A percentile compares a stretch with the other conserved stretches of the same genome.
Evolutionary conservation across 2,888 invertebrate species (phyloP).

Genomic region (Eupithecia inturbata): DNA sequence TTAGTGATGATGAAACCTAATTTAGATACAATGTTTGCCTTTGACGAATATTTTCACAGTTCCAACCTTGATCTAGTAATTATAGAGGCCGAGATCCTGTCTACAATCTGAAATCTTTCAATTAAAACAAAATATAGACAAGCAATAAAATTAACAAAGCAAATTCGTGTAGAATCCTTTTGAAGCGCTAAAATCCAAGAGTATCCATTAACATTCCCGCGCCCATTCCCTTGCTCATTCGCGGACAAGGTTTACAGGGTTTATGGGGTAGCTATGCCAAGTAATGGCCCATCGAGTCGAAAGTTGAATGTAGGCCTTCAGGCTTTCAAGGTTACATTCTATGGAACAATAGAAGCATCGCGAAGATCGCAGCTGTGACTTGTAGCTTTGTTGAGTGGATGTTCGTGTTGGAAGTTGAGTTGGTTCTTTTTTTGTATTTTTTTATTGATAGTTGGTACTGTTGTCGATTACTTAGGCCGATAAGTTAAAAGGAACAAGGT

Average conservation of each 20-base stretch:
- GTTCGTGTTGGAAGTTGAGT: too few species aligned
- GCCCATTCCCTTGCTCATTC: constrained; percentile 27
- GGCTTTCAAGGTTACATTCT: constrained; percentile 15
- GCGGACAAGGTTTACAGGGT: constrained; percentile 43
- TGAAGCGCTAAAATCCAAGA: constrained; percentile 1
- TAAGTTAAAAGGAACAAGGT: too few species aligned
- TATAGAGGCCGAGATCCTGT: background rate
- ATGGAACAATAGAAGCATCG: background rate
- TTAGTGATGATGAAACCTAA: background rate
- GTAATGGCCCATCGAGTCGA: constrained; percentile 40
- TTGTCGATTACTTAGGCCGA: too few species aligned
- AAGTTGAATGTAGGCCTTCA: constrained; percentile 30
- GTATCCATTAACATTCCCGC: constrained; percentile 2
- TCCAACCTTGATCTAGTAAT: background rate
- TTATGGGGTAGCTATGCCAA: constrained; percentile 25
- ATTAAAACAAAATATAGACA: background rate
- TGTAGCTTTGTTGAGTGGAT: background rate
- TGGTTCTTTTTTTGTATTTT: too few species aligned
- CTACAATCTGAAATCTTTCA: background rate
- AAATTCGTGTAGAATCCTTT: background rate
- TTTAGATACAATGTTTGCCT: background rate
- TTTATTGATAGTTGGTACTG: too few species aligned
- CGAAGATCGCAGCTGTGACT: too few species aligned
- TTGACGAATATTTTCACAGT: background rate
- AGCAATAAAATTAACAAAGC: background rate